Evolutionary conservation across 2,113 vertebrate genomes (phyloP), one percentile per base, ranked within the genome.

Genomic region (Myrmophylax atrothorax): DNA sequence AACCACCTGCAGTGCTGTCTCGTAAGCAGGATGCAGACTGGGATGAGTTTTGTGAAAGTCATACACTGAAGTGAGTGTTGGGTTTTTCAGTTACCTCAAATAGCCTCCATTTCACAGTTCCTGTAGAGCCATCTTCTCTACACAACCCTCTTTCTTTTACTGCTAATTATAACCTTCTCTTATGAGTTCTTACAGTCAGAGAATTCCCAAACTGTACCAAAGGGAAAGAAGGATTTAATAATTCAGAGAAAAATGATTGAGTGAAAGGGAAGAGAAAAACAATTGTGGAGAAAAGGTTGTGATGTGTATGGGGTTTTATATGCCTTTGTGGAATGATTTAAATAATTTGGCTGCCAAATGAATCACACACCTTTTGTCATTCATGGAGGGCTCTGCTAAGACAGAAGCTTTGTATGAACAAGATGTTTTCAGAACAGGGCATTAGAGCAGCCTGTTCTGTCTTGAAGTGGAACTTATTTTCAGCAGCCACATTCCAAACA

Each of bases 291-390:
- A 87, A 86, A 69, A 97, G 69, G 60, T 84, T 96, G 92, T 92
- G 93, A 96, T 96, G 80, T 82, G 72, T 96, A n/a, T 73, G 53
- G 37, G 60, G n/a, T 69, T 93, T 87, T 91, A 96, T 93, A 87
- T 97, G 87, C 20, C 68, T 86, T 93, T 97, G 95, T 97, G 94
- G 91, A 96, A 93, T 33, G 73, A 96, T 97, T 97, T 86, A 94
- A 98, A 98, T 98, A 96, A 97, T 97, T 97, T 89, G 82, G 42
- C 94, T 98, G 94, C 97, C 93, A 96, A 92, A 96, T 97, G 93
- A 97, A 97, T 97, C 95, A 94, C 77, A 75, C 8, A 87, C 14
- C 25, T 94, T 88, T 92, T 87, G 62, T 89, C 77, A 72, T 80
- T 95, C 69, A 69, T 73, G 42, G 60, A 94, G 53, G 55, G 29